Base-by-base conservation (phyloP, 2,797 vertebrate genomes). In the Tenualosa thibaudeaui region DNA sequence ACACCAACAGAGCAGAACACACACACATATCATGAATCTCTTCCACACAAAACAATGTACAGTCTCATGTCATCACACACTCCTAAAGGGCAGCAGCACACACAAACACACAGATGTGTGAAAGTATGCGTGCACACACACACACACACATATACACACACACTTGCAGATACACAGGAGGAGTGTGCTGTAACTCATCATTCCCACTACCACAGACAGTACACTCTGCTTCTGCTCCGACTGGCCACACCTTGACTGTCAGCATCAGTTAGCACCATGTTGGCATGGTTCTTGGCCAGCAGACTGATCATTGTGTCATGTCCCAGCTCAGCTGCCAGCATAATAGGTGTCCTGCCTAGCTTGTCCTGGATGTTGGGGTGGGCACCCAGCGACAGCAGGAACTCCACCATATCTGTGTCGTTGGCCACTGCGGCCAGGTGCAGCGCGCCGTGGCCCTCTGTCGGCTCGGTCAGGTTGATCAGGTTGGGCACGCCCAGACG, bases 311-410 rank as follows among this genome's bases (percentile, higher is more conserved):
- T 87, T 17, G 91, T 8, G 46, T 96, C 93, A 5, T 95, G 93
- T 17, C 96, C 96, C 6, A 95, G 91, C 85, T 96, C 94, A 1
- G 95, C 94, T 1, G 96, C 96, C 82, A 91, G 94, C 95, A 97
- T 97, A 1, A 91, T 83, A 0, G 97, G 92, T 0, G 96, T 97
- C 50, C 92, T 60, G 37, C 96, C 97, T 89, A 86, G 90, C 3
- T 62, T 88, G 85, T 97, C 96, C 46, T 93, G 95, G 65, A 96
- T 86, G 26, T 96, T 91, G 1, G 96, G 95, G 19, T 91, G 89
- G 58, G 96, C 96, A 19, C 94, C 95, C 0, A 93, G 89, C 0
- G 90, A 88, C 37, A 97, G 92, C 81, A 97, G 92, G 84, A 96
- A 95, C 86, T 68, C 89, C 43, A 95, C 94, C 91, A 95, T 95